These are phyloP conservation scores for Pheucticus melanocephalus DNA, from an alignment of 2,113 vertebrate genomes.

Conservation along the genomic window DNA sequence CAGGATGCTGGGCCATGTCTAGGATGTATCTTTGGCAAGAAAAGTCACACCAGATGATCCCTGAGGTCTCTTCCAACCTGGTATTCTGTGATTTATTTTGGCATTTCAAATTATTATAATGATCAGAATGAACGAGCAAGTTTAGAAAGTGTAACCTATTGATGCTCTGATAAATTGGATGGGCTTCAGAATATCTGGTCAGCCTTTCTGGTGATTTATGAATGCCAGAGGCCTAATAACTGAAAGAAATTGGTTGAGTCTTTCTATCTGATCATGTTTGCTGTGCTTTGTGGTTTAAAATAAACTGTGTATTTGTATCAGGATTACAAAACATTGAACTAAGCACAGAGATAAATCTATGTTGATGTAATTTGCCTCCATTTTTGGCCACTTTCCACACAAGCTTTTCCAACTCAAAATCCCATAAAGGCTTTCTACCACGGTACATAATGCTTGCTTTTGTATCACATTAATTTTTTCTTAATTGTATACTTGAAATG, in stretches of 20 bases:
- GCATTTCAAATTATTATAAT: constrained; percentile 30
- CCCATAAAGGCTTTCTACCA: neutral
- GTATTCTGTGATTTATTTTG: neutral
- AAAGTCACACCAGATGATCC: neutral
- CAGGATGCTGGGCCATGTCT: neutral
- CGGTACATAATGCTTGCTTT: neutral
- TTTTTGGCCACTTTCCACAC: neutral
- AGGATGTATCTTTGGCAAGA: neutral
- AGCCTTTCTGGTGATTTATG: constrained; percentile 37
- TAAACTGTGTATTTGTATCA: neutral
- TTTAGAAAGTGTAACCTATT: neutral
- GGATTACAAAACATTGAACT: neutral
- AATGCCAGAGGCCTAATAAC: constrained; percentile 6
- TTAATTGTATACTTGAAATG: neutral
- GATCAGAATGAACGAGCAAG: constrained; percentile 11
- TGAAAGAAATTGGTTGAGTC: neutral
- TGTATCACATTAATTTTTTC: neutral
- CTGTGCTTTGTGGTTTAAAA: neutral
- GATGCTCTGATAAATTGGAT: neutral
- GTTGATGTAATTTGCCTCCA: neutral
- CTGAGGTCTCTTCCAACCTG: neutral
- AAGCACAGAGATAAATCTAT: neutral
- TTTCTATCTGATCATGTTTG: neutral
- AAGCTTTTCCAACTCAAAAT: neutral
- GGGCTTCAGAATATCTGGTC: neutral